Percentiles rank a stretch among this genome's conserved stretches.
Evolutionary conservation across 2,888 invertebrate species (phyloP).

Genomic region (Pyrrhia umbra): DNA sequence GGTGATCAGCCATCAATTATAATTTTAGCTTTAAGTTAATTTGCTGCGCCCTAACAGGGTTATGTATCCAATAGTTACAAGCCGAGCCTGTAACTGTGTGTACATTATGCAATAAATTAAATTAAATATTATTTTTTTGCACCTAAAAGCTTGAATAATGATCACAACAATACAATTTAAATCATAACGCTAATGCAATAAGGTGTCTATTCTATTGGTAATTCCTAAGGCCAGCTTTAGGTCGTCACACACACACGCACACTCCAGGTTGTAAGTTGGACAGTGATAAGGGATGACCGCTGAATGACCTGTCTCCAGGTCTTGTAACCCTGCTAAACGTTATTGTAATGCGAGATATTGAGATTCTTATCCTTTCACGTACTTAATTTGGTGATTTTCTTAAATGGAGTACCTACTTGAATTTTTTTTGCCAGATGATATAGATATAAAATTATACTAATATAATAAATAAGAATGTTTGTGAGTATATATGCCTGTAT

Average conservation of each 20-base stretch:
- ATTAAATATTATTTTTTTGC: too few species aligned
- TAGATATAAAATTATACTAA: too few species aligned
- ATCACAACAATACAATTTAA: background rate
- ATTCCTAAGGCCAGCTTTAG: background rate
- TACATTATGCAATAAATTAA: too few species aligned
- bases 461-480: too few species aligned
- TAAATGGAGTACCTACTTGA: background rate
- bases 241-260: background rate
- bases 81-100: too few species aligned
- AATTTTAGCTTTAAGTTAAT: too few species aligned
- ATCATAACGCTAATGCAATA: background rate
- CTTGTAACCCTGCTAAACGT: background rate
- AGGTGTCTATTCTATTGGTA: background rate
- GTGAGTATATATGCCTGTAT: too few species aligned
- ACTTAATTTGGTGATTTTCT: background rate
- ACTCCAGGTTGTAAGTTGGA: background rate
- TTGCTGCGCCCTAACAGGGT: too few species aligned
- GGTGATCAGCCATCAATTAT: too few species aligned
- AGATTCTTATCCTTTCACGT: background rate
- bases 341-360: background rate
- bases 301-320: background rate
- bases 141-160: background rate
- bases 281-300: conserved; percentile 20
- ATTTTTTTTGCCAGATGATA: too few species aligned
- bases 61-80: too few species aligned